Base-by-base conservation (phyloP, 2,113 vertebrate genomes). In the Elachura formosa region DNA sequence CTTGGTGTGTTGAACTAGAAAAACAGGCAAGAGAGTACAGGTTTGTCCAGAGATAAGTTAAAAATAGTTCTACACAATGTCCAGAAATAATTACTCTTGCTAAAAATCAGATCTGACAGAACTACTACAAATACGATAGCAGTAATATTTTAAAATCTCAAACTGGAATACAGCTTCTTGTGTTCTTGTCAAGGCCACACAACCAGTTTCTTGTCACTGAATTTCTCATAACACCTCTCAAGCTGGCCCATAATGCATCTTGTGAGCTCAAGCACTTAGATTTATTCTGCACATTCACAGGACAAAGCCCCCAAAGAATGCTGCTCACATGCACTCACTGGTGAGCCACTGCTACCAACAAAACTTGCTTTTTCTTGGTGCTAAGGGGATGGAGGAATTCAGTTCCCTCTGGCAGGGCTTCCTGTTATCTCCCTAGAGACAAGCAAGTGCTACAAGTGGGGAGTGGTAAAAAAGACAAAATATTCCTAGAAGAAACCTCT, bases 401-500 rank as follows among this genome's bases (percentile, higher is more conserved):
- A 38, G 14, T 22, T 91, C 69, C 5, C 56, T 36, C 51, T 33
- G 26, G 29, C 11, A 12, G 46, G 26, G 31, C 26, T 73, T 64
- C 21, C 34, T 41, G 20, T 31, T 46, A 20, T 0, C 23, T 4
- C 29, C 66, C 13, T 31, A 12, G 29, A 64, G 48, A 51, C 19
- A 55, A 0, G 12, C 9, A 25, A 52, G 1, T 20, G 2, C 4
- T 26, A 7, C 2, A 74, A 74, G 7, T 3, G 3, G 16, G 23
- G 12, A 59, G 9, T 17, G 24, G 26, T 38, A 56, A 74, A 87
- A 91, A 49, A 24, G 5, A 22, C n/a, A n/a, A 59, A 90, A 80
- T 5, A 0, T 34, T 23, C 16, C 59, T 24, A 62, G 14, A 40
- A 14, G 16, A 15, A 66, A 46, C 41, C 12, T 41, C 22, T 48